Percentiles rank a stretch among this genome's conserved stretches.
These are phyloP conservation scores for Ctenomys sociabilis DNA, from an alignment of 2,113 vertebrate species.

Conservation along the genomic window DNA sequence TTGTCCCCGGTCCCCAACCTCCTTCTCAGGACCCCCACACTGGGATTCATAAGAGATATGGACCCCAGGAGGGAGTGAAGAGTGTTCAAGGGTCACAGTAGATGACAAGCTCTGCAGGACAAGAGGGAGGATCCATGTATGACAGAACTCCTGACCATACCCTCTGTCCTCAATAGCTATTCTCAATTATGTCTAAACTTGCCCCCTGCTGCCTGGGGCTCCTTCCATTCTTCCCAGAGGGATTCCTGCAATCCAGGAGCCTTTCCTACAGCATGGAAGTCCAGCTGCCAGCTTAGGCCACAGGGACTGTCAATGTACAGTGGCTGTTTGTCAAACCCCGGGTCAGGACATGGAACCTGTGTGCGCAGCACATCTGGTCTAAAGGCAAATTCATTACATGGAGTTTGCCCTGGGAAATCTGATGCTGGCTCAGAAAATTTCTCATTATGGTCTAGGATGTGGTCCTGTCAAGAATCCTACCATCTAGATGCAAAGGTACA, in stretches of 20 bases:
- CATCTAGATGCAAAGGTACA: not conserved
- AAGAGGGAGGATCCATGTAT: not conserved
- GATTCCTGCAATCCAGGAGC: not conserved
- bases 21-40: conserved; percentile 74
- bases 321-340: not conserved
- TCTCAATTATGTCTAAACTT: not conserved
- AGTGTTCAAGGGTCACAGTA: conserved; percentile 86
- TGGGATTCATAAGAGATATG: conserved; percentile 82
- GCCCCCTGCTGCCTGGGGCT: not conserved
- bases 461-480: not conserved
- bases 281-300: not conserved
- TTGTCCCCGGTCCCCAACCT: conserved; percentile 72
- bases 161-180: not conserved
- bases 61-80: conserved; percentile 83
- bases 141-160: not conserved
- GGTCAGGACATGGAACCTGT: not conserved
- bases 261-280: not conserved
- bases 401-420: conserved; percentile 16
- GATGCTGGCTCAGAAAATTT: not conserved
- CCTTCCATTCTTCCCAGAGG: not conserved
- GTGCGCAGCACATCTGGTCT: not conserved
- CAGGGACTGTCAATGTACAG: not conserved
- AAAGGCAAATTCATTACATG: not conserved
- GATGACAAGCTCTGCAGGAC: conserved; percentile 86
- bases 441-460: not conserved